Evolutionary conservation across 2,113 vertebrate genomes (phyloP).

Genomic region (Mastomys natalensis): DNA sequence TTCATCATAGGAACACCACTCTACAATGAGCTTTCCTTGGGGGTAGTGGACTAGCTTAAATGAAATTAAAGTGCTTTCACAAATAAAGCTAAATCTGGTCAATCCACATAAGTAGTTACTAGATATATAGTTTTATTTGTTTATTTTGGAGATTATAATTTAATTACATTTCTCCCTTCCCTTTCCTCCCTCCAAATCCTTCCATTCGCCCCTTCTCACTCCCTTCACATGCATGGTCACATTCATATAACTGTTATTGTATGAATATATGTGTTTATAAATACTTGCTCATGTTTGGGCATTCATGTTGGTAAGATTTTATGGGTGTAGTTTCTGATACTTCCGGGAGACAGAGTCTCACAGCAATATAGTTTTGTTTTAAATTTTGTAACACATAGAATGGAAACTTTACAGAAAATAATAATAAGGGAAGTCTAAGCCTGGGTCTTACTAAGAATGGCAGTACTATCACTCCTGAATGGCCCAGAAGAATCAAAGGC

Average conservation of each 20-base stretch:
- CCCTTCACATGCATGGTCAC: not conserved
- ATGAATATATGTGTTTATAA: not conserved
- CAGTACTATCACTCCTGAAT: not conserved
- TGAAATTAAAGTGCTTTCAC: not conserved
- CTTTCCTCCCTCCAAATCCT: not conserved
- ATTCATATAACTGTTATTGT: not conserved
- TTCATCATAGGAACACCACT: not conserved
- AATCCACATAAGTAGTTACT: not conserved
- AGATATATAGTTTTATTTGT: constrained; percentile 16
- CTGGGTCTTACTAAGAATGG: not conserved
- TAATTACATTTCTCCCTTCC: not conserved
- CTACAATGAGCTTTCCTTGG: not conserved
- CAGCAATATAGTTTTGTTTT: not conserved
- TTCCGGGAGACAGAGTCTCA: not conserved
- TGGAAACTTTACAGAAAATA: constrained; percentile 22
- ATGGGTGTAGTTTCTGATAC: not conserved
- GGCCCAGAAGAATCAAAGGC: not conserved
- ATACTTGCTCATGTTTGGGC: not conserved
- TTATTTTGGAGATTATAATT: not conserved
- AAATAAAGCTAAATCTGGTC: not conserved
- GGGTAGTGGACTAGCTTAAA: not conserved
- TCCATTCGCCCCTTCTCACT: not conserved
- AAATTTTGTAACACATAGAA: constrained; percentile 12
- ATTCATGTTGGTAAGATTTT: not conserved
- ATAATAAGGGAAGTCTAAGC: not conserved